Percentiles rank a stretch among this genome's conserved stretches.
Evolutionary conservation across 1,140 invertebrate species (phyloP).

Genomic region (Cotesia glomerata): DNA sequence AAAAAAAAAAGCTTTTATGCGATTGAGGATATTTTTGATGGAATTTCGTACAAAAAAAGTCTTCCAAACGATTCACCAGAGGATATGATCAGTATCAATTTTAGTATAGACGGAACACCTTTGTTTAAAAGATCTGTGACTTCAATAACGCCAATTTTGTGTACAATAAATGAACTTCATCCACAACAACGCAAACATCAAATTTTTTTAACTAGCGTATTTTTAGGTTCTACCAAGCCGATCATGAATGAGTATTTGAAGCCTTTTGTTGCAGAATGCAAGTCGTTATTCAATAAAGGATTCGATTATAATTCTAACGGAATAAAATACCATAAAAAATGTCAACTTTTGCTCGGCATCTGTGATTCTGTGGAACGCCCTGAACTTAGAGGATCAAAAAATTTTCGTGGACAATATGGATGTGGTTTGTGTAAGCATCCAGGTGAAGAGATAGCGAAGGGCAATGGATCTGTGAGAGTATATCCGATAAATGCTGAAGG

Average conservation of each 20-base stretch:
- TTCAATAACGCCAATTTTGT: slow-evolving; percentile 31
- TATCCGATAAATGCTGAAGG: slow-evolving; percentile 30
- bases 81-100: slow-evolving; percentile 25
- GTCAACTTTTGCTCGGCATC: slow-evolving; percentile 27
- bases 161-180: slow-evolving; percentile 30
- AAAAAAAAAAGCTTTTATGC: slow-evolving; percentile 26
- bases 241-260: slow-evolving; percentile 35
- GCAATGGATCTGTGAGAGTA: slow-evolving; percentile 27
- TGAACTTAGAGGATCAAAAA: slow-evolving; percentile 26
- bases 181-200: slow-evolving; percentile 2
- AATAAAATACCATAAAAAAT: slow-evolving; percentile 30
- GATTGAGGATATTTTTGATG: slow-evolving; percentile 34
- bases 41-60: slow-evolving; percentile 25
- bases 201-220: slow-evolving; percentile 32
- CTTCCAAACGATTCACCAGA: neutral
- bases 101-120: slow-evolving; percentile 34
- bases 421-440: slow-evolving; percentile 43
- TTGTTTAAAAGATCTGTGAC: slow-evolving; percentile 30
- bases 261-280: slow-evolving; percentile 36
- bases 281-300: slow-evolving; percentile 11
- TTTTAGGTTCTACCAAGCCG: slow-evolving; percentile 36
- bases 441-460: slow-evolving; percentile 33
- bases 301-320: slow-evolving; percentile 32
- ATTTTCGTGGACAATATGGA: slow-evolving; percentile 43
- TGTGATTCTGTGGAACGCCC: slow-evolving; percentile 40